Evolutionary conservation across 2,113 vertebrate genomes (phyloP).

Genomic region (Bagarius yarrelli): DNA sequence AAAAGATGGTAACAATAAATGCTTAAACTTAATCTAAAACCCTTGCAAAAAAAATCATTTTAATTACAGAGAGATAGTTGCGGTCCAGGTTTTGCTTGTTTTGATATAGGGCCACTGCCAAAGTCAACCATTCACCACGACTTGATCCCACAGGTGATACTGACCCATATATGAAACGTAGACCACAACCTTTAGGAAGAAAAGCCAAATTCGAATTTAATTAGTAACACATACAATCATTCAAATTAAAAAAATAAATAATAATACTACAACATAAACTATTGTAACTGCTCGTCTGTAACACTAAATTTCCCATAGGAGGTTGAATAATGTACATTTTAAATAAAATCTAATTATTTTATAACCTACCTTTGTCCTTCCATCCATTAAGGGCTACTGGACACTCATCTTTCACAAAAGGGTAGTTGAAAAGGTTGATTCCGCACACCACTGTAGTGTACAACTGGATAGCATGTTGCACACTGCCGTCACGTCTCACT

Average conservation of each 20-base stretch:
- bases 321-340: background rate
- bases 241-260: background rate
- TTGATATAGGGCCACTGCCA: rapidly evolving
- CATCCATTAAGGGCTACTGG: slow-evolving; percentile 65
- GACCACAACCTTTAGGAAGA: slow-evolving; percentile 60
- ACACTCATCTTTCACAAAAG: slow-evolving; percentile 63
- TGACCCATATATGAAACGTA: slow-evolving; percentile 24
- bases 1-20: background rate
- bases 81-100: slow-evolving; percentile 7
- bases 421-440: slow-evolving; percentile 71
- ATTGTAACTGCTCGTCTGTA: background rate
- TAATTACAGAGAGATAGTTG: slow-evolving; percentile 61
- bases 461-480: slow-evolving; percentile 56
- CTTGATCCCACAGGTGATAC: slow-evolving; percentile 13
- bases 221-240: background rate
- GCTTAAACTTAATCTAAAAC: background rate
- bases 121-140: slow-evolving; percentile 67
- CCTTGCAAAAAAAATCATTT: background rate
- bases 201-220: background rate
- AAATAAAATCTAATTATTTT: background rate
- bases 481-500: slow-evolving; percentile 56
- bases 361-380: slow-evolving; percentile 18
- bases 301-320: background rate
- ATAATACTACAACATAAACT: background rate
- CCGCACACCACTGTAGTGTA: slow-evolving; percentile 64